These are phyloP conservation scores for Macaca nemestrina DNA, from an alignment of 2,113 vertebrate genomes.

Conservation along the genomic window DNA sequence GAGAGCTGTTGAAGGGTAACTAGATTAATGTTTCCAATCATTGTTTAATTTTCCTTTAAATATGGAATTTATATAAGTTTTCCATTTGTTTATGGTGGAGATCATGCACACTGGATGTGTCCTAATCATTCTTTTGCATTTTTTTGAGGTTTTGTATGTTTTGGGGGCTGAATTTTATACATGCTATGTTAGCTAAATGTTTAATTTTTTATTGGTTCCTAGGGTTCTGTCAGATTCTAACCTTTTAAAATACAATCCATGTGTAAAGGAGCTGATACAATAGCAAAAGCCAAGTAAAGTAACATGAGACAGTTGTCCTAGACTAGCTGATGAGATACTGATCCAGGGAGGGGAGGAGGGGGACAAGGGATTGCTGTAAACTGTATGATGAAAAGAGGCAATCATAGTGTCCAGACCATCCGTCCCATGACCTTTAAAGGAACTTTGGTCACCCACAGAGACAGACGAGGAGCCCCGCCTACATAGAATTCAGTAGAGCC, in stretches of 20 bases:
- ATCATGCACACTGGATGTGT: neutral
- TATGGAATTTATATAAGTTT: neutral
- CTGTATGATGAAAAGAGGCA: neutral
- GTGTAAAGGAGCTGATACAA: neutral
- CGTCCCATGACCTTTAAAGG: too few relatives aligned
- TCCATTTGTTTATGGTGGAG: neutral
- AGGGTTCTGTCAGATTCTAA: neutral
- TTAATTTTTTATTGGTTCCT: neutral
- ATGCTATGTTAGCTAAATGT: neutral
- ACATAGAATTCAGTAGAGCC: neutral
- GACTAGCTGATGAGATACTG: neutral
- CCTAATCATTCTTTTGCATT: neutral
- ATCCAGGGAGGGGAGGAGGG: neutral
- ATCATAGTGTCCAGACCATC: rapidly evolving
- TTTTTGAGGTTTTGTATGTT: neutral
- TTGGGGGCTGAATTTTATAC: neutral
- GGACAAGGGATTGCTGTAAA: too few relatives aligned
- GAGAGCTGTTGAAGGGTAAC: neutral
- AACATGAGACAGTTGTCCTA: too few relatives aligned
- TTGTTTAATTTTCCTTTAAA: conserved; percentile 20
- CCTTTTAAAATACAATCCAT: neutral
- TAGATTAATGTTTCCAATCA: neutral
- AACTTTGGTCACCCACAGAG: neutral
- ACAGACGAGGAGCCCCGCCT: neutral
- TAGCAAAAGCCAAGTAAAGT: neutral